Evolutionary conservation across 2,113 vertebrate genomes (phyloP).

Genomic region (Cisticola juncidis): DNA sequence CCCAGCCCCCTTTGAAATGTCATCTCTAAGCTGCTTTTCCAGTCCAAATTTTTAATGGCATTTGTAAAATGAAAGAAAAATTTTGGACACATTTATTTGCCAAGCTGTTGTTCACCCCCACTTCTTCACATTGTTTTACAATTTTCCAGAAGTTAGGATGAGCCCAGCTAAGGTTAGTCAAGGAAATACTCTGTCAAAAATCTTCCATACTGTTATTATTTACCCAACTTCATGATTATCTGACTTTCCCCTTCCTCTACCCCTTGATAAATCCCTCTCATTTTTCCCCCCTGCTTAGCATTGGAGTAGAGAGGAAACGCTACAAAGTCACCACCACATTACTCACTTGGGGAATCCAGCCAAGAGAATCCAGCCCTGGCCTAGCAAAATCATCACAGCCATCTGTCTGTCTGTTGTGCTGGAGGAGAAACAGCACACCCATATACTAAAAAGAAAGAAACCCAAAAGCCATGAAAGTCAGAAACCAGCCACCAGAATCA

Average conservation of each 20-base stretch:
- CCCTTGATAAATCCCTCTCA: neutral
- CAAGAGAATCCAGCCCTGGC: constrained; percentile 19
- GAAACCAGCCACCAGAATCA: neutral
- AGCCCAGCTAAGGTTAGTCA: neutral
- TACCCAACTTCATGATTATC: neutral
- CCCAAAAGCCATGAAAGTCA: neutral
- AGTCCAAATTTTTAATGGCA: constrained; percentile 16
- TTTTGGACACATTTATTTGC: neutral
- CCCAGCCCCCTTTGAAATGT: constrained; percentile 49
- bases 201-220: neutral
- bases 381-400: constrained; percentile 21
- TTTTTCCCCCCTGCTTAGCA: neutral
- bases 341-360: neutral
- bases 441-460: neutral
- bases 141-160: neutral
- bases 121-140: neutral
- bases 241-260: neutral
- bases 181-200: neutral
- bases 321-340: constrained; percentile 5
- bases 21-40: constrained; percentile 35
- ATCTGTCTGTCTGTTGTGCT: constrained; percentile 15
- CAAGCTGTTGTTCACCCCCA: neutral
- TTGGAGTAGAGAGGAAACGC: neutral
- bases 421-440: neutral
- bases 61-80: constrained; percentile 24